These are phyloP conservation scores for Anthonomus grandis DNA, from an alignment of 1,140 invertebrate species.

Conservation along the genomic window DNA sequence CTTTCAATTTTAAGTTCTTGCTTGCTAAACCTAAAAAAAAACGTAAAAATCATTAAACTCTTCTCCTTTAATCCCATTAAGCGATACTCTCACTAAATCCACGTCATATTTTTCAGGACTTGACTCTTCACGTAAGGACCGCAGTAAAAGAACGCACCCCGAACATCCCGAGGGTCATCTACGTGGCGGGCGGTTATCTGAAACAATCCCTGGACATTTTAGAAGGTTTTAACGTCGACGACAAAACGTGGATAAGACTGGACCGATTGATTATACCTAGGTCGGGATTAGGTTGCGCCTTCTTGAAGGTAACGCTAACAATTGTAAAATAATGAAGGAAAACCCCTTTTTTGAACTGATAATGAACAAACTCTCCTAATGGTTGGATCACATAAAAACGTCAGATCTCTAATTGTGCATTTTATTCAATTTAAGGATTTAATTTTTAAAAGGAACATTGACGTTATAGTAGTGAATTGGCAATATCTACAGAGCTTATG, in stretches of 20 bases:
- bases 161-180: constrained; percentile 83
- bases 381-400: no score
- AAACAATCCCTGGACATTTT: constrained; percentile 80
- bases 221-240: constrained; percentile 84
- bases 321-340: no score
- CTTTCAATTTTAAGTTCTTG: no score
- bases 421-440: no score
- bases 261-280: constrained; percentile 76
- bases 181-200: constrained; percentile 85
- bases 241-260: constrained; percentile 77
- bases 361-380: no score
- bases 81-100: not conserved
- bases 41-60: no score
- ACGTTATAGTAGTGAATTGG: not conserved
- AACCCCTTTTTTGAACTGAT: no score
- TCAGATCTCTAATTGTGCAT: no score
- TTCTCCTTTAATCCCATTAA: no score
- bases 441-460: not conserved
- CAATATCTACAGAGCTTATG: no score
- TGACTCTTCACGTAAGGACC: constrained; percentile 78
- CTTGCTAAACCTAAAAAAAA: no score
- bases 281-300: constrained; percentile 84
- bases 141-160: constrained; percentile 77
- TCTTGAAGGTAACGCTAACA: constrained; percentile 64
- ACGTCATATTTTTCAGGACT: constrained; percentile 56